phyloP scores from a whole-genome alignment of 2,113 vertebrate genomes.

The Balaenoptera acutorostrata region DNA sequence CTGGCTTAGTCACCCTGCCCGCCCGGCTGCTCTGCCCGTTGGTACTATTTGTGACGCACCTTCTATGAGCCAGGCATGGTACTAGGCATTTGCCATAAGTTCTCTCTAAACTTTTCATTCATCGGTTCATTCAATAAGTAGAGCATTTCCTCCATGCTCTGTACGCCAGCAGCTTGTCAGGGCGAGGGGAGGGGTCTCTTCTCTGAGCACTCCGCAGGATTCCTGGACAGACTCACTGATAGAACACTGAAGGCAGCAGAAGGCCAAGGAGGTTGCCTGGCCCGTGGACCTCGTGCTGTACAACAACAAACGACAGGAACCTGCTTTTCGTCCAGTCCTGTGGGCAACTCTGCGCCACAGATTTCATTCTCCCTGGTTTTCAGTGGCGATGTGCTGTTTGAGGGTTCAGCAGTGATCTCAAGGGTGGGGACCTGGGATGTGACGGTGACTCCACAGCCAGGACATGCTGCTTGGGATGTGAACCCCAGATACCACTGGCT shows the following conservation, averaged over 20 bases:
- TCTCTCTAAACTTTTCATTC: background rate
- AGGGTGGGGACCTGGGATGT: background rate
- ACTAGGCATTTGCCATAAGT: background rate
- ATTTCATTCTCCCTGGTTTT: background rate
- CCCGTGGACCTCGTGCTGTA: rapidly evolving
- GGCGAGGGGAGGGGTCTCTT: background rate
- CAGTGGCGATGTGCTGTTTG: background rate
- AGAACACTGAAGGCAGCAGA: rapidly evolving
- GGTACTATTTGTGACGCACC: background rate
- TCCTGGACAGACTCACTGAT: rapidly evolving
- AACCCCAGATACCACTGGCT: rapidly evolving
- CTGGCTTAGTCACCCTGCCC: background rate
- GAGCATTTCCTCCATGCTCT: background rate
- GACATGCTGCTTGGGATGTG: background rate
- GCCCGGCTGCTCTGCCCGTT: rapidly evolving
- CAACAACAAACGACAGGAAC: rapidly evolving
- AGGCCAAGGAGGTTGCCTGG: rapidly evolving
- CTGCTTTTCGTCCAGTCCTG: too few species aligned
- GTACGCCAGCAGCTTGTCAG: background rate
- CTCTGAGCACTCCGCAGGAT: rapidly evolving
- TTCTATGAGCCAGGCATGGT: background rate
- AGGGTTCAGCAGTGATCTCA: background rate
- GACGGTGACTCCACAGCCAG: rapidly evolving
- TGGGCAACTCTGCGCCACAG: rapidly evolving
- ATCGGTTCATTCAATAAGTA: background rate